These are phyloP conservation scores for Brenthis hecate DNA, from an alignment of 2,888 invertebrate genomes.

Conservation along the genomic window DNA sequence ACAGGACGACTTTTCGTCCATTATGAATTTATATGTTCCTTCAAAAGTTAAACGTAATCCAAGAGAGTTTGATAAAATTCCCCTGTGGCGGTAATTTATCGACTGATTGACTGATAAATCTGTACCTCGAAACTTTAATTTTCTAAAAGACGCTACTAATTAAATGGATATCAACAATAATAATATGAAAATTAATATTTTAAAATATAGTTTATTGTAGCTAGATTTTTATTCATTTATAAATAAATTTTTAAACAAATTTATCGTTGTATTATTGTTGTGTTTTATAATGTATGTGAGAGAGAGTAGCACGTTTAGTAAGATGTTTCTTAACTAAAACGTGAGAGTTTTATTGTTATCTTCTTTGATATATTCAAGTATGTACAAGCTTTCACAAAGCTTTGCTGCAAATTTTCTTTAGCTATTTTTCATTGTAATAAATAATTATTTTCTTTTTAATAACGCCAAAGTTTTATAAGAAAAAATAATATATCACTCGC, in stretches of 20 bases:
- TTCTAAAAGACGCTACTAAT: no score
- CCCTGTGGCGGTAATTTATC: constrained; percentile 35
- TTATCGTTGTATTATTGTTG: background rate
- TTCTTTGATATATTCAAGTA: constrained; percentile 44
- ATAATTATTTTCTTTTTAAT: no score
- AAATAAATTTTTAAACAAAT: constrained; percentile 10
- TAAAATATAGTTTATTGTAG: constrained; percentile 9
- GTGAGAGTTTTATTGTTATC: constrained; percentile 45
- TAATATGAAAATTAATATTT: background rate
- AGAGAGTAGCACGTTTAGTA: constrained; percentile 27
- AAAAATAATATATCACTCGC: constrained; percentile 58
- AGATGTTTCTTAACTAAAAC: constrained; percentile 43
- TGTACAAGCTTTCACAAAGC: constrained; percentile 33
- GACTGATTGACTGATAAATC: no score
- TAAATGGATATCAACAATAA: background rate
- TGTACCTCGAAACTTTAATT: no score
- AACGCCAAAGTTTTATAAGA: background rate
- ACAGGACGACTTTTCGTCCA: constrained; percentile 45
- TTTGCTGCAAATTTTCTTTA: constrained; percentile 20
- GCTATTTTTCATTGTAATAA: no score
- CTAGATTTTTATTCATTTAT: constrained; percentile 19
- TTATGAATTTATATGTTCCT: constrained; percentile 43
- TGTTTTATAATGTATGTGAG: constrained; percentile 23
- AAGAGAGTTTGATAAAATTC: constrained; percentile 5
- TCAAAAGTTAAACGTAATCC: constrained; percentile 10